These are phyloP conservation scores for Perccottus glenii DNA, from an alignment of 2,113 vertebrate genomes.

Conservation along the genomic window DNA sequence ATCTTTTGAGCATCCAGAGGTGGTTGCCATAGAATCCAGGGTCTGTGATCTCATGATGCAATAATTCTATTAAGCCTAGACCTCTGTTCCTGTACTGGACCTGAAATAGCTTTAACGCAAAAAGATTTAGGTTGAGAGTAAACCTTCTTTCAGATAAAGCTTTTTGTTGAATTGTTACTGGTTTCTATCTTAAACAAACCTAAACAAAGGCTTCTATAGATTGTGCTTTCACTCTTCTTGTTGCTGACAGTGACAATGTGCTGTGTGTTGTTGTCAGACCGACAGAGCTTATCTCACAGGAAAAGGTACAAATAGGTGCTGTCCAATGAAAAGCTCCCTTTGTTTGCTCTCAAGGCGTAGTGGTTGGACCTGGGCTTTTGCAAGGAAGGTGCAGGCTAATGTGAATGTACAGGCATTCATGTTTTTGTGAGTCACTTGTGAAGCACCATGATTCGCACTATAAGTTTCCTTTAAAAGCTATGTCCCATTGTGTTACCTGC, in stretches of 20 bases:
- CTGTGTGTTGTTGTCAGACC: not conserved
- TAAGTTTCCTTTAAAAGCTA: constrained; percentile 2
- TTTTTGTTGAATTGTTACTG: no score
- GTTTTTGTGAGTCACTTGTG: not conserved
- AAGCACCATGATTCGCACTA: not conserved
- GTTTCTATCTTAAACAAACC: no score
- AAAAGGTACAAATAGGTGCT: not conserved
- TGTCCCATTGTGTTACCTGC: constrained; percentile 5
- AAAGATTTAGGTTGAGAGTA: no score
- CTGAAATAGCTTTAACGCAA: no score
- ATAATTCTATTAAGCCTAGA: no score
- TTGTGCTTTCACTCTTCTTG: not conserved
- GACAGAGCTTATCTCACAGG: not conserved
- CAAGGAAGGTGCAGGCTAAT: no score
- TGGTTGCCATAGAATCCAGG: no score
- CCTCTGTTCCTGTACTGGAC: no score
- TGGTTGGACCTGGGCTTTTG: not conserved
- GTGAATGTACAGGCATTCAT: not conserved
- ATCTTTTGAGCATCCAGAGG: no score
- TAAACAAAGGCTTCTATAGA: not conserved
- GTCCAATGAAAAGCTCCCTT: not conserved
- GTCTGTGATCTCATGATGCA: no score
- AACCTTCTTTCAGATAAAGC: no score
- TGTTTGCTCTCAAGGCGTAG: not conserved
- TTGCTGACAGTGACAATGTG: not conserved